These are phyloP conservation scores for Saxicola maurus DNA, from an alignment of 2,797 vertebrate species.

Conservation along the genomic window DNA sequence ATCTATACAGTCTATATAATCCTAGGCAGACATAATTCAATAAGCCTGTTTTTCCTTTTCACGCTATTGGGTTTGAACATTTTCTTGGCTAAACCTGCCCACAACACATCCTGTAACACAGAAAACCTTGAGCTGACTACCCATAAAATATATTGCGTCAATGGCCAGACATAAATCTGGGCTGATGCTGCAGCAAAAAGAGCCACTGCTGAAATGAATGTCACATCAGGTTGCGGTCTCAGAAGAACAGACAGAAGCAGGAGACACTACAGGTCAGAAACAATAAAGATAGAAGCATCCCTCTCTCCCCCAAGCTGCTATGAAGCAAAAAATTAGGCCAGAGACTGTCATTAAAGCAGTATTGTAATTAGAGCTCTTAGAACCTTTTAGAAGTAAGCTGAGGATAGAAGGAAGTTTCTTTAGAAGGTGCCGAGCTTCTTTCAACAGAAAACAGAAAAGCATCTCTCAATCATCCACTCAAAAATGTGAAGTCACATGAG, in stretches of 20 bases:
- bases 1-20: not conserved
- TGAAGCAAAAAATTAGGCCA: not conserved
- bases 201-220: constrained; percentile 1
- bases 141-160: not conserved
- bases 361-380: constrained; percentile 8
- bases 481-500: not conserved
- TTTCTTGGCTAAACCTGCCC: not conserved
- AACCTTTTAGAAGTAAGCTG: not conserved
- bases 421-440: not conserved
- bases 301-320: not conserved
- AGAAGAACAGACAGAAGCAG: not conserved
- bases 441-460: not conserved
- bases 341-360: not conserved
- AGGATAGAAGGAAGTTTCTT: not conserved
- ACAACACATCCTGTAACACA: not conserved
- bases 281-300: not conserved
- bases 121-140: constrained; percentile 39
- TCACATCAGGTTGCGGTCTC: not conserved
- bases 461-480: not conserved
- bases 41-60: not conserved
- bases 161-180: constrained; percentile 12
- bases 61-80: not conserved
- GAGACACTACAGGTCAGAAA: not conserved
- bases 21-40: not conserved
- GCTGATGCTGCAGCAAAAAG: not conserved